Evolutionary conservation across 2,888 invertebrate species (phyloP).

Genomic region (Lottia gigantea): DNA sequence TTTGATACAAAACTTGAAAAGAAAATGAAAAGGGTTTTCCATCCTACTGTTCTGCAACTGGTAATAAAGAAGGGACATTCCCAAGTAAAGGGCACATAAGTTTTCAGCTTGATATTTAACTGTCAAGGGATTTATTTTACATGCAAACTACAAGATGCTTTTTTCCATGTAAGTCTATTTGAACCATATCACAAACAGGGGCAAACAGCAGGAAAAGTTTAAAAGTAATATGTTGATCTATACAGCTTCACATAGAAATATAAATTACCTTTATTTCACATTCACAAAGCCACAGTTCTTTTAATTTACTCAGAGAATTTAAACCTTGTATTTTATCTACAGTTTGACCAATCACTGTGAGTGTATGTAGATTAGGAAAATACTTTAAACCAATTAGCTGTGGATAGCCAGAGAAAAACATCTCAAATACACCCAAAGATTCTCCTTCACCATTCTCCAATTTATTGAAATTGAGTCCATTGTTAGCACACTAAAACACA

Average conservation of each 20-base stretch:
- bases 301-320: conserved; percentile 37
- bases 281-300: conserved; percentile 59
- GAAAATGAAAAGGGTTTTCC: too few species aligned
- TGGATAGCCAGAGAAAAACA: conserved; percentile 67
- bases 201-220: too few species aligned
- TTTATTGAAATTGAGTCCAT: conserved; percentile 58
- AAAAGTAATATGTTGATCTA: too few species aligned
- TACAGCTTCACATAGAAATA: neutral
- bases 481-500: conserved; percentile 51
- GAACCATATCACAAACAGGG: too few species aligned
- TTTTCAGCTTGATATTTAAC: too few species aligned
- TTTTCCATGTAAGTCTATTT: too few species aligned
- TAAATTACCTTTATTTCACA: conserved; percentile 51
- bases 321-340: conserved; percentile 51
- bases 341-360: conserved; percentile 55
- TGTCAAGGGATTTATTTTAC: too few species aligned
- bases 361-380: conserved; percentile 62
- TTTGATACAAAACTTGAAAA: too few species aligned
- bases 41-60: too few species aligned
- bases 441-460: conserved; percentile 48
- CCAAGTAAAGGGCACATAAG: too few species aligned
- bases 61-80: too few species aligned
- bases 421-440: conserved; percentile 56
- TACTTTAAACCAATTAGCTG: conserved; percentile 57
- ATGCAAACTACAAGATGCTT: too few species aligned